Evolutionary conservation across 2,888 invertebrate genomes (phyloP).

Genomic region (Ctenicera cuprea): DNA sequence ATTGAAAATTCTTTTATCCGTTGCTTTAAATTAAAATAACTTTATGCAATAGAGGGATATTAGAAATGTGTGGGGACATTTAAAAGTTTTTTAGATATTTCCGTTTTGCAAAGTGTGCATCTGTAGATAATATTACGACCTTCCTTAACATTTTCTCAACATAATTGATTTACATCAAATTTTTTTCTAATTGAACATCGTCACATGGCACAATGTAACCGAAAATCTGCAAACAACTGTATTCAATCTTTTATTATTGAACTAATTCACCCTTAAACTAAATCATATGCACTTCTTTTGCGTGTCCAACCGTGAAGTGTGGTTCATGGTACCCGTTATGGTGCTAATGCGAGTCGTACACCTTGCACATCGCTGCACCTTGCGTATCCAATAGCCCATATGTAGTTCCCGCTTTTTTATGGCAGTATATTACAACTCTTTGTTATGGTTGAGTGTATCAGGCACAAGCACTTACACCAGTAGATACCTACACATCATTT

Average conservation of each 20-base stretch:
- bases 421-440: conserved; percentile 35
- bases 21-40: too few relatives aligned
- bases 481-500: conserved; percentile 56
- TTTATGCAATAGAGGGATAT: too few relatives aligned
- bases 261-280: conserved; percentile 10
- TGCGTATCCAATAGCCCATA: conserved; percentile 55
- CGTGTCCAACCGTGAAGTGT: conserved; percentile 56
- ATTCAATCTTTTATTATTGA: background rate
- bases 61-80: too few relatives aligned
- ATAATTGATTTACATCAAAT: too few relatives aligned
- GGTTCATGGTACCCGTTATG: conserved; percentile 56
- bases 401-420: conserved; percentile 36
- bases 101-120: too few relatives aligned
- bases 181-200: too few relatives aligned
- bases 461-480: conserved; percentile 41
- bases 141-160: too few relatives aligned
- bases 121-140: too few relatives aligned
- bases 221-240: background rate
- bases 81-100: too few relatives aligned
- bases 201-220: background rate
- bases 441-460: conserved; percentile 45
- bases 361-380: conserved; percentile 59
- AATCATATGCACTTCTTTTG: conserved; percentile 40
- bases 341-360: conserved; percentile 55
- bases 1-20: too few relatives aligned